These are phyloP conservation scores for Auanema freiburgensis DNA, from an alignment of 2,888 invertebrate genomes.

Conservation along the genomic window DNA sequence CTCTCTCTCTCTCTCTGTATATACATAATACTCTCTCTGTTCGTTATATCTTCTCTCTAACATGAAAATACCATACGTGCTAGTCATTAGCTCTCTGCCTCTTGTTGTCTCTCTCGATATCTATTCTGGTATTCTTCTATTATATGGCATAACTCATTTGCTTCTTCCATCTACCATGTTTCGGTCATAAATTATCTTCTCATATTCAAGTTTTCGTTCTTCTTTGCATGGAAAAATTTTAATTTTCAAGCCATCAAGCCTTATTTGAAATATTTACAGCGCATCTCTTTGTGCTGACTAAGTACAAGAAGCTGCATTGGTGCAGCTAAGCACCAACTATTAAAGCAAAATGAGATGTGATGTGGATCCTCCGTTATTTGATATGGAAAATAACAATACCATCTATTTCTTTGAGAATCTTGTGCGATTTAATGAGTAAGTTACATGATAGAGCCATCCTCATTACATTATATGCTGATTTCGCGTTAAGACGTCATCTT, in stretches of 20 bases:
- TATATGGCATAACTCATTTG: no score
- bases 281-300: no score
- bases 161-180: no score
- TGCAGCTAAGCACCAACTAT: slow-evolving; percentile 7
- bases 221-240: no score
- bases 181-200: background rate
- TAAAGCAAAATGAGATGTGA: slow-evolving; percentile 30
- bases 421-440: slow-evolving; percentile 35
- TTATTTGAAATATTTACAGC: no score
- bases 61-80: no score
- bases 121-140: no score
- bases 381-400: slow-evolving; percentile 35
- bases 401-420: slow-evolving; percentile 36
- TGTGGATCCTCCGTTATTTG: slow-evolving; percentile 40
- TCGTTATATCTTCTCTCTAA: no score
- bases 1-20: slow-evolving; percentile 1
- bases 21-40: no score
- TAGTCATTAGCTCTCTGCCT: no score
- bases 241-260: no score
- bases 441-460: background rate
- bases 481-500: background rate
- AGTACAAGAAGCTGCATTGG: slow-evolving; percentile 10
- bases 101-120: no score
- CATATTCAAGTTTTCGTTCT: slow-evolving; percentile 1
- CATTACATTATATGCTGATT: background rate